These are phyloP conservation scores for Zaprionus bogoriensis DNA, from an alignment of 2,888 invertebrate species.

Conservation along the genomic window DNA sequence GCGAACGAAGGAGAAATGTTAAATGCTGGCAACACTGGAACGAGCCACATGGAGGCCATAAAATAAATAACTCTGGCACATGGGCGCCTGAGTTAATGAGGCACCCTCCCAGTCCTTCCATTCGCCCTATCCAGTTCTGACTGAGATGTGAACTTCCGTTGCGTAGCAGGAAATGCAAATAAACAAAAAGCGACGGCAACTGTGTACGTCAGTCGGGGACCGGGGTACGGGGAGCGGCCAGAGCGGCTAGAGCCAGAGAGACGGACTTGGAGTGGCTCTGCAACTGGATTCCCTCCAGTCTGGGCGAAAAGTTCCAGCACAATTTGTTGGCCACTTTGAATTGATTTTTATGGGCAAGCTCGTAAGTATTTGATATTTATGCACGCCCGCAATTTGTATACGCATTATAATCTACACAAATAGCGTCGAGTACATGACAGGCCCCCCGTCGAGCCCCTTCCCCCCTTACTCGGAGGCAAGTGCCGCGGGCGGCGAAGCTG, in stretches of 20 bases:
- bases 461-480: neutral
- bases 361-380: constrained; percentile 72
- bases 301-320: constrained; percentile 10
- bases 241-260: neutral
- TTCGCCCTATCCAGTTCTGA: constrained; percentile 2
- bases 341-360: constrained; percentile 68
- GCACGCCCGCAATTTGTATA: constrained; percentile 58
- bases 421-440: constrained; percentile 48
- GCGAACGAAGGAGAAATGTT: constrained; percentile 5
- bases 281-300: neutral
- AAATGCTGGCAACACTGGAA: constrained; percentile 1
- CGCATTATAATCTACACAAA: constrained; percentile 56
- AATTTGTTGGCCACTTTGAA: constrained; percentile 53
- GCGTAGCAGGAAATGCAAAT: constrained; percentile 71
- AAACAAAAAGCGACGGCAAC: constrained; percentile 62
- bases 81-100: constrained; percentile 41
- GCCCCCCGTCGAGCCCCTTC: neutral
- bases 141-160: constrained; percentile 52
- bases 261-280: neutral
- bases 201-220: constrained; percentile 21
- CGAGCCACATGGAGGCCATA: constrained; percentile 30
- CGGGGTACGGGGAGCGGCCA: neutral
- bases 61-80: constrained; percentile 50
- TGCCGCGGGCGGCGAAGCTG: neutral
- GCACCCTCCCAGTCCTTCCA: neutral